Conservation (phyloP, 2,888 invertebrate genomes). For the Epistrophella euchroma region DNA sequence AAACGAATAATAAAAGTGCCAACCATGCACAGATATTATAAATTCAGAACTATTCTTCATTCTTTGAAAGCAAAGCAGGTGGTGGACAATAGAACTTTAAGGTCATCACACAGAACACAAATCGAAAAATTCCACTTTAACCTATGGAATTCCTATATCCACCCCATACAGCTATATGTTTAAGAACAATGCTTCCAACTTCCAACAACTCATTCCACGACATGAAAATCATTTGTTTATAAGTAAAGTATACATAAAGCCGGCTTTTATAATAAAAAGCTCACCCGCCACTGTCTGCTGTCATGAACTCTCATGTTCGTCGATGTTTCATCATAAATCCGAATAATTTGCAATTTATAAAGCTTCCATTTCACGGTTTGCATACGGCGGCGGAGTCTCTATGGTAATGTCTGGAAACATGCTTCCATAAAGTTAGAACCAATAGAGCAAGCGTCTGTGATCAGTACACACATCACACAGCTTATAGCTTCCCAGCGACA, state of each 20-base stretch:
- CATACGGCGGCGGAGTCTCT: constrained; percentile 1
- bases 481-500: constrained; percentile 56
- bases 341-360: constrained; percentile 73
- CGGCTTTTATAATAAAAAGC: constrained; percentile 42
- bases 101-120: constrained; percentile 57
- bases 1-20: constrained; percentile 32
- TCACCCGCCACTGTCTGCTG: constrained; percentile 58
- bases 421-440: constrained; percentile 65
- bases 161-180: not conserved
- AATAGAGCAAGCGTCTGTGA: not conserved
- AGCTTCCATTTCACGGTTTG: constrained; percentile 72
- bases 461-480: constrained; percentile 26
- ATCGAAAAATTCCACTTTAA: constrained; percentile 72
- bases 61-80: constrained; percentile 35
- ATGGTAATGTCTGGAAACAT: constrained; percentile 31
- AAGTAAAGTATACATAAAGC: not conserved
- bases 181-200: constrained; percentile 45
- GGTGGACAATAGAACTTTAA: constrained; percentile 71
- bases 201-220: constrained; percentile 58
- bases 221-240: constrained; percentile 60
- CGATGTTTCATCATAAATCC: constrained; percentile 72
- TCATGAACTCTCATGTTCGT: constrained; percentile 62
- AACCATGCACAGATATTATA: constrained; percentile 10
- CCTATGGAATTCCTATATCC: constrained; percentile 57
- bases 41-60: constrained; percentile 49